Base-by-base conservation (phyloP, 2,888 invertebrate species). In the Clivina fossor region DNA sequence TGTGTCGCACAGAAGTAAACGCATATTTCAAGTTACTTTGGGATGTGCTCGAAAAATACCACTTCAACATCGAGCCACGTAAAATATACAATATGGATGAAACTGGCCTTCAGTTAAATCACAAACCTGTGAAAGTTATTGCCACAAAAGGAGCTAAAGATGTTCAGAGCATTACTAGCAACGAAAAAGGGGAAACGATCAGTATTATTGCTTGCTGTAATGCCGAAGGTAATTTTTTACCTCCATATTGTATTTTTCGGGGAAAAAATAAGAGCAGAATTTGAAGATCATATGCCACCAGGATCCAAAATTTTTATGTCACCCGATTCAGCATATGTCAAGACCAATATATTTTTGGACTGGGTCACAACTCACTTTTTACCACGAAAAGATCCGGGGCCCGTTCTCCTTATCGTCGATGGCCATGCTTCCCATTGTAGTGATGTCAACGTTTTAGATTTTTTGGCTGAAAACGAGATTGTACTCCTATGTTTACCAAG, bases 201-300 rank as follows among this genome's bases (percentile, higher is more conserved):
- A 62, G 68, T 2, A 51, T 71, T 2, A 64, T 70, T 19, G 65
- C 64, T 2, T 70, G 71, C 51, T 69, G 67, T 53, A 71, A 67
- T 61, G 70, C 66, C 8, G 65, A 64, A 58, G 51, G 51, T n/a
- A 13, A 37, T 33, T 59, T 59, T 28, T 20, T 60, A 8, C 58
- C 54, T 8, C 61, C 58, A 9, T 40, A 35, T 46, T 40, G 50
- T 8, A 51, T 59, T 8, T 37, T 61, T 20, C 58, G 59, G 38
- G 57, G 56, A 5, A 38, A 53, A 13, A 56, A 60, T 40, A 43
- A 47, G 28, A 57, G 15, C 24, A 47, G 30, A 58, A 46, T 43
- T 56, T 28, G 13, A 19, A 13, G 50, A 50, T 51, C 58, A 51
- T 2, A 33, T 49, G 22, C 58, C 51, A n/a, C n/a, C n/a, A n/a